Evolutionary conservation across 2,797 vertebrate genomes (phyloP).

Genomic region (Leptatherina wallacei): DNA sequence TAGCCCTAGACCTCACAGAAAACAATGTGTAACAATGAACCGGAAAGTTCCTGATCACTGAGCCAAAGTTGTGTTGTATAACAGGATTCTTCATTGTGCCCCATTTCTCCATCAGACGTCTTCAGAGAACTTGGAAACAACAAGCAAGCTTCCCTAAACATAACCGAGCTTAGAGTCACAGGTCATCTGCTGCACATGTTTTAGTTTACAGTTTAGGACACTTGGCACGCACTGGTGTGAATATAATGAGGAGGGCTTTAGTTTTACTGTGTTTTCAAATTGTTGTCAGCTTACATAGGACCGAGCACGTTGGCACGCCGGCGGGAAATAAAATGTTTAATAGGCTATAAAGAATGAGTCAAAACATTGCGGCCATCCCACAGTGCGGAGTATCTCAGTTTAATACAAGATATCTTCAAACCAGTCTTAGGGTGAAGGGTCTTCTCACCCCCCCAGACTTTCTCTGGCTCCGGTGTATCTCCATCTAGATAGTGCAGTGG

Average conservation of each 20-base stretch:
- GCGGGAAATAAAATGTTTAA: conserved; percentile 42
- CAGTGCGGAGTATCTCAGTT: conserved; percentile 1
- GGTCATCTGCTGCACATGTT: conserved; percentile 37
- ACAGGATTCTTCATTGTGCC: conserved; percentile 19
- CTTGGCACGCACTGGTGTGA: conserved; percentile 28
- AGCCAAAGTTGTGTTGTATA: conserved; percentile 41
- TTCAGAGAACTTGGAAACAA: conserved; percentile 20
- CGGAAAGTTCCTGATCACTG: conserved; percentile 34
- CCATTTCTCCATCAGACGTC: conserved; percentile 15
- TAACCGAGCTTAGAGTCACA: not conserved
- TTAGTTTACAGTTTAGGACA: conserved; percentile 17
- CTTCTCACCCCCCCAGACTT: conserved; percentile 4
- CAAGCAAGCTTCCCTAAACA: conserved; percentile 24
- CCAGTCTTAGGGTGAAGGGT: not conserved
- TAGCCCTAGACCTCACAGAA: conserved; percentile 9
- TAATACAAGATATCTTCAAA: conserved; percentile 2
- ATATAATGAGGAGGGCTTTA: conserved; percentile 3
- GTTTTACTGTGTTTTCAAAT: conserved; percentile 56
- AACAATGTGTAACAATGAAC: conserved; percentile 13
- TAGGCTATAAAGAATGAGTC: conserved; percentile 46
- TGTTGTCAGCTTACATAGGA: conserved; percentile 47
- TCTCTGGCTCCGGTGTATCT: conserved; percentile 16
- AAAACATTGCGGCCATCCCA: conserved; percentile 23
- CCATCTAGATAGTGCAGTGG: not conserved
- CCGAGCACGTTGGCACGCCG: not conserved